Conservation (phyloP, 2,888 invertebrate genomes). For the Cantharis flavilabris region DNA sequence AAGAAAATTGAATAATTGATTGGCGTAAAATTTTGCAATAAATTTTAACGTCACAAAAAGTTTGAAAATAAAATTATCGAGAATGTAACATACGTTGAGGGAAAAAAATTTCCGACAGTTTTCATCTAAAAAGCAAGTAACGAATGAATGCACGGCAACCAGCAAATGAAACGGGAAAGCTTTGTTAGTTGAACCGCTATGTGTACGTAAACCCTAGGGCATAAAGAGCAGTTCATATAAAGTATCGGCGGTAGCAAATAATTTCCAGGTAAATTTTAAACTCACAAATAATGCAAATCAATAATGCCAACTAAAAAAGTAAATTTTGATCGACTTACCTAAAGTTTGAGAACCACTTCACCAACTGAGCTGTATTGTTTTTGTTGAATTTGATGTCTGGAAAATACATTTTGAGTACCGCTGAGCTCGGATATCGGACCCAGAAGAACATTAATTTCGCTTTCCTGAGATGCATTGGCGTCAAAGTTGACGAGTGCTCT, state of each 20-base stretch:
- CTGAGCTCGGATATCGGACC: constrained; percentile 98
- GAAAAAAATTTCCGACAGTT: constrained; percentile 50
- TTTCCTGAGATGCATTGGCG: constrained; percentile 99
- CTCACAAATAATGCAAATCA: not conserved
- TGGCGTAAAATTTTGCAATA: not conserved
- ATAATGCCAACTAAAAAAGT: not conserved
- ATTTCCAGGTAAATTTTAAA: constrained; percentile 21
- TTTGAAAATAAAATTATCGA: not conserved
- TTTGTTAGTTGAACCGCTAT: constrained; percentile 44
- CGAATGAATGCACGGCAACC: constrained; percentile 43
- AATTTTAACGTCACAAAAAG: not conserved
- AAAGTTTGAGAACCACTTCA: constrained; percentile 99
- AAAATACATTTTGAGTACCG: constrained; percentile 99
- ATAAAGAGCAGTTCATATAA: constrained; percentile 40
- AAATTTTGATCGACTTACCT: constrained; percentile 71
- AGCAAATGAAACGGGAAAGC: constrained; percentile 49
- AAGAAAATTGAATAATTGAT: not conserved
- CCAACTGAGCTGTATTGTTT: constrained; percentile 99
- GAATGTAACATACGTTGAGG: constrained; percentile 4
- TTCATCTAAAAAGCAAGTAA: constrained; percentile 48
- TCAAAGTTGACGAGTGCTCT: constrained; percentile 92
- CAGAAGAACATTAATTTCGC: constrained; percentile 99
- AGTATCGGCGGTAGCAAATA: constrained; percentile 33
- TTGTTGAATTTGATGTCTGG: constrained; percentile 99
- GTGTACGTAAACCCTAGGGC: constrained; percentile 42